These are phyloP conservation scores for Melanostigma gelatinosum DNA, from an alignment of 2,113 vertebrate species.

Conservation along the genomic window DNA sequence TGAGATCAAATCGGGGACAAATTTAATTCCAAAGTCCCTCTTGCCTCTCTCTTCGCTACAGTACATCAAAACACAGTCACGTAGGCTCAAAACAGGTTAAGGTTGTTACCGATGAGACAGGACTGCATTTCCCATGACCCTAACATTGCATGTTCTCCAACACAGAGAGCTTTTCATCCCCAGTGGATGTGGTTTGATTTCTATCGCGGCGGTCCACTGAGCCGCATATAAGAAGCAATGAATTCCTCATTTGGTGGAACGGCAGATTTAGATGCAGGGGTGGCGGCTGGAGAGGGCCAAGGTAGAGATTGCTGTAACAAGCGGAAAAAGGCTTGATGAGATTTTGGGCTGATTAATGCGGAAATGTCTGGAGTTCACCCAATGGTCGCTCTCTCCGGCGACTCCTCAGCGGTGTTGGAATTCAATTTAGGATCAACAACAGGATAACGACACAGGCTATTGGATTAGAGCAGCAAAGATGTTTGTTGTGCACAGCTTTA, in stretches of 20 bases:
- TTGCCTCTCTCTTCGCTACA: not conserved
- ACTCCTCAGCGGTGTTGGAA: constrained; percentile 64
- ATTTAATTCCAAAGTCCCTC: constrained; percentile 57
- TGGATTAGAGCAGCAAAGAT: constrained; percentile 58
- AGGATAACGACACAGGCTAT: constrained; percentile 53
- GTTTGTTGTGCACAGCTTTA: constrained; percentile 39
- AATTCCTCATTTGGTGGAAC: constrained; percentile 60
- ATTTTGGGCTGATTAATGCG: constrained; percentile 66
- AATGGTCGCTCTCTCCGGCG: constrained; percentile 56
- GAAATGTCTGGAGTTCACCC: constrained; percentile 71
- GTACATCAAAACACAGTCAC: constrained; percentile 4
- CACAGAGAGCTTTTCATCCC: constrained; percentile 57
- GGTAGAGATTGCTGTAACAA: constrained; percentile 45
- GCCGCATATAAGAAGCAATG: constrained; percentile 32
- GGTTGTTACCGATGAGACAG: constrained; percentile 18
- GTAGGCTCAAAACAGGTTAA: constrained; percentile 20
- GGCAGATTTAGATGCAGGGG: constrained; percentile 47
- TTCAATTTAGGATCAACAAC: constrained; percentile 70
- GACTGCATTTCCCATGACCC: constrained; percentile 51
- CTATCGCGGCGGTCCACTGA: constrained; percentile 39
- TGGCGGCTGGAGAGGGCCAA: not conserved
- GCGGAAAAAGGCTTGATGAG: constrained; percentile 54
- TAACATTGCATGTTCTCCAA: constrained; percentile 12
- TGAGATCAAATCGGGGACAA: constrained; percentile 51
- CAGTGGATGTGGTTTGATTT: constrained; percentile 44